Evolutionary conservation across 2,113 vertebrate species (phyloP), one percentile per base, ranked within the genome.

Genomic region (Misgurnus anguillicaudatus): DNA sequence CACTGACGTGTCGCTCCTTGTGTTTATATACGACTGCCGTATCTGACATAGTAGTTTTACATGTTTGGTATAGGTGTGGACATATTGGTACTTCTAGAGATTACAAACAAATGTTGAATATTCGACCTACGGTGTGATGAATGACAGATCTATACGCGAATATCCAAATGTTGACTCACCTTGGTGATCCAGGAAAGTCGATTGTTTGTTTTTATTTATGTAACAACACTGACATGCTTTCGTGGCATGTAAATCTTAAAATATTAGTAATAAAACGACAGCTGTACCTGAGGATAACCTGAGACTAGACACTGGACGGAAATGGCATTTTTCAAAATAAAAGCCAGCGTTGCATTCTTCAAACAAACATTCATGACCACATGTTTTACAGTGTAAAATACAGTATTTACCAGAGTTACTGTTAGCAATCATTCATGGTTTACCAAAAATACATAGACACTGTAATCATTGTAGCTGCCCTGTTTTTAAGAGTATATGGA

Each of bases 321-420:
- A n/a, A 8, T 21, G 0, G 48, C 48, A 14, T 36, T 62, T 72
- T 62, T 62, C 57, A 75, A 75, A 75, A 62, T 75, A 75, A 75
- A 75, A 75, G 72, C 5, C 72, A 16, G 13, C 14, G 16, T 19
- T 8, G 21, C 17, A 8, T 5, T 19, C 9, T 47, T 47, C 4
- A 16, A 17, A 48, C n/a, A 62, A 24, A 16, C 21, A 73, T 14
- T 7, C 4, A 17, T 2, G 41, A 3, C 41, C 5, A 42, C 67
- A 53, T 31, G 7, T 5, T 53, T 38, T 24, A n/a, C 45, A 31
- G n/a, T 39, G 11, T 47, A 55, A 31, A 2, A 38, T 17, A 55
- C 9, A 38, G 3, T 13, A 6, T 6, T n/a, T 55, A 57, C n/a
- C 19, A 9, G 0, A 19, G 53, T 57, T 57, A n/a, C 17, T 51